These are phyloP conservation scores for Sphaerophoria rueppellii DNA, from an alignment of 2,888 invertebrate species.

Conservation along the genomic window DNA sequence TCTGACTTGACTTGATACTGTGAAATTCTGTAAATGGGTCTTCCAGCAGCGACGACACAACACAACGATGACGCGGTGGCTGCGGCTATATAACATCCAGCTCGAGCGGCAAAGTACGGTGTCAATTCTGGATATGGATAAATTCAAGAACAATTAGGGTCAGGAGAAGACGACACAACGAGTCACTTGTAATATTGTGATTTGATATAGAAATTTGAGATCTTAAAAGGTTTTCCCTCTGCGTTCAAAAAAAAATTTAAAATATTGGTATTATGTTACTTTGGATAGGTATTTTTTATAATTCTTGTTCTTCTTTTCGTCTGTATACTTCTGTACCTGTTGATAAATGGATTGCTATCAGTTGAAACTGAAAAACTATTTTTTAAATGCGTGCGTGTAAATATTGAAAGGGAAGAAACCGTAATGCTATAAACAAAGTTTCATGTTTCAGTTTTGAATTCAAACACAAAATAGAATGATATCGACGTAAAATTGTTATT, in stretches of 20 bases:
- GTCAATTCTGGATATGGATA: conserved; percentile 1
- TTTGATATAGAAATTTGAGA: conserved; percentile 38
- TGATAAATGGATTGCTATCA: conserved; percentile 36
- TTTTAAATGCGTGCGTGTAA: conserved; percentile 33
- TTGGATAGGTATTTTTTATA: not conserved
- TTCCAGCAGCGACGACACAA: not conserved
- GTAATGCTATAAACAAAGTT: conserved; percentile 21
- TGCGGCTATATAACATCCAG: not conserved
- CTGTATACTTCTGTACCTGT: conserved; percentile 17
- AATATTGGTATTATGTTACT: conserved; percentile 37
- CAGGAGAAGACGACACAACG: not conserved
- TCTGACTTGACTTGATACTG: conserved; percentile 5
- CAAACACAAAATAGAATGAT: conserved; percentile 12
- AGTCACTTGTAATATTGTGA: conserved; percentile 37
- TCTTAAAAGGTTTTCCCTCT: conserved; percentile 35
- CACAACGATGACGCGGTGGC: not conserved
- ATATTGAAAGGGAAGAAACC: conserved; percentile 16
- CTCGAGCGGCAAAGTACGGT: no score
- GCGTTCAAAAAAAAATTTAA: not conserved
- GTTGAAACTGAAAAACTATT: conserved; percentile 33
- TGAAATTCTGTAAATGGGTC: conserved; percentile 29
- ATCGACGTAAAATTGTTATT: conserved; percentile 4
- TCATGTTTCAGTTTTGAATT: conserved; percentile 31
- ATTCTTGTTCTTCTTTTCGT: not conserved
- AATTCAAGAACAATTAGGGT: conserved; percentile 42